Conservation (phyloP, 2,113 vertebrate species). For the Hylia prasina region DNA sequence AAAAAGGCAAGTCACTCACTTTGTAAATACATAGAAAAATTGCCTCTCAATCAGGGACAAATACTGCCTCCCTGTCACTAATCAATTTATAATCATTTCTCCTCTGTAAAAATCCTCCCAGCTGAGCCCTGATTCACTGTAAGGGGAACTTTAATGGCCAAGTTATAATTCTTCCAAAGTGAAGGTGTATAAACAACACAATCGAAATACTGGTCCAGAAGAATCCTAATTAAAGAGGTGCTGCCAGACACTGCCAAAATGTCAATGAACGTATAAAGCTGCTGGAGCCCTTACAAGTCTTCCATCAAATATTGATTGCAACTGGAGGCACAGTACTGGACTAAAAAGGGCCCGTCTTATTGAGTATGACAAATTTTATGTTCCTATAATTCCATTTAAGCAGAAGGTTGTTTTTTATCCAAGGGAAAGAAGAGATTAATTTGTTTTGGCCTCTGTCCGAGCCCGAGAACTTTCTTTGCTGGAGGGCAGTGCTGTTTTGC, state of each 20-base stretch:
- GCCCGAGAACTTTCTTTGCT: slow-evolving; percentile 23
- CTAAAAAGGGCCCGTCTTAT: slow-evolving; percentile 21
- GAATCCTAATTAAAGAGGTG: slow-evolving; percentile 56
- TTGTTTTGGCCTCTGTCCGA: not conserved
- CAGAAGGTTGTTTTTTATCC: not conserved
- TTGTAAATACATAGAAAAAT: not conserved
- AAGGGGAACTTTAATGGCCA: not conserved
- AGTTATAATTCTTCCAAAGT: slow-evolving; percentile 25
- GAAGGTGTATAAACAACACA: slow-evolving; percentile 32
- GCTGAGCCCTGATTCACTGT: slow-evolving; percentile 2
- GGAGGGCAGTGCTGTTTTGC: not conserved
- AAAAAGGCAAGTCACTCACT: not conserved
- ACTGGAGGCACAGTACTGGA: not conserved
- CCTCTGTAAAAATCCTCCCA: not conserved
- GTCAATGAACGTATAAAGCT: slow-evolving; percentile 43
- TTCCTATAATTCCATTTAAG: slow-evolving; percentile 45
- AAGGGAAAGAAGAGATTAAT: not conserved
- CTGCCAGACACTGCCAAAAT: slow-evolving; percentile 42
- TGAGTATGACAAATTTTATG: slow-evolving; percentile 57
- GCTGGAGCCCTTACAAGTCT: slow-evolving; percentile 48
- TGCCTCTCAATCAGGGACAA: not conserved
- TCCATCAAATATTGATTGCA: slow-evolving; percentile 57
- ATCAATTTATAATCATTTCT: not conserved
- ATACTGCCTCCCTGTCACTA: not conserved
- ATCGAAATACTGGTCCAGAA: slow-evolving; percentile 30